Conservation (phyloP, 1,140 invertebrate species). For the Cephus cinctus region DNA sequence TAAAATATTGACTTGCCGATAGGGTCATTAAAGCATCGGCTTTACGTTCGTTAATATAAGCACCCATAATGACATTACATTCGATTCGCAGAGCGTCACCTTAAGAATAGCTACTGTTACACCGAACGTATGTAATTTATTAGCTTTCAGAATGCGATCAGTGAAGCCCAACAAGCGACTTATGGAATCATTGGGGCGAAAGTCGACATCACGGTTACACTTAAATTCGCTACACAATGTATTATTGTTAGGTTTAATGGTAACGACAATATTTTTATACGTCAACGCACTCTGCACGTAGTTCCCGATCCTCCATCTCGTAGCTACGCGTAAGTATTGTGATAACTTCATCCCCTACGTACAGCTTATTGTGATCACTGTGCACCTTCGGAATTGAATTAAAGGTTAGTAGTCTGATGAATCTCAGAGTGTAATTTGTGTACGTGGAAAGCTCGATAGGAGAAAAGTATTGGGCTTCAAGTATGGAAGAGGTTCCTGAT, state of each 20-base stretch:
- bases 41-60: conserved; percentile 19
- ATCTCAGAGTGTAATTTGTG: not conserved
- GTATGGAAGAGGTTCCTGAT: conserved; percentile 18
- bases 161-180: conserved; percentile 19
- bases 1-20: too few relatives aligned
- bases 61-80: conserved; percentile 26
- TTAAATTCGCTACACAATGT: too few relatives aligned
- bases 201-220: too few relatives aligned
- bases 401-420: conserved; percentile 1
- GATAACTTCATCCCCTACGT: too few relatives aligned
- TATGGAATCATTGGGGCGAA: too few relatives aligned
- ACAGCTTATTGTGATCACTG: not conserved
- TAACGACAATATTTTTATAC: too few relatives aligned
- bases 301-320: too few relatives aligned
- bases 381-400: too few relatives aligned
- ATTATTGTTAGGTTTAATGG: too few relatives aligned
- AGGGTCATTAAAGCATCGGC: too few relatives aligned
- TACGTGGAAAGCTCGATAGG: conserved; percentile 15
- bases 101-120: conserved; percentile 23
- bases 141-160: conserved; percentile 8
- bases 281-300: too few relatives aligned
- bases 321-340: too few relatives aligned
- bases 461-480: conserved; percentile 24
- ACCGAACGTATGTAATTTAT: conserved; percentile 19
- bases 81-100: conserved; percentile 23